Conservation (phyloP, 1,140 invertebrate species). For the Drosophila orena region DNA sequence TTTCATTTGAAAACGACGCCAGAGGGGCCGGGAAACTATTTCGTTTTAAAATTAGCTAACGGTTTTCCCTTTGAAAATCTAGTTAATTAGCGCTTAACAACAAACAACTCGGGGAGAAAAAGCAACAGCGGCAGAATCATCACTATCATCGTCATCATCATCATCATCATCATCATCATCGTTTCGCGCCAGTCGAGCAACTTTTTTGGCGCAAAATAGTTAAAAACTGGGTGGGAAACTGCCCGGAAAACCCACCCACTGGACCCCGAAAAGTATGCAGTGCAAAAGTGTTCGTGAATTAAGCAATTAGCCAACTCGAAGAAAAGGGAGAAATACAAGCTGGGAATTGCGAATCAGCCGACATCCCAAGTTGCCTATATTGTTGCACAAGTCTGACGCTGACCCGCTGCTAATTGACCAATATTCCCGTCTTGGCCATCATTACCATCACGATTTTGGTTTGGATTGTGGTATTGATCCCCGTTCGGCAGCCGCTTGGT, state of each 20-base stretch:
- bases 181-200: conserved; percentile 22
- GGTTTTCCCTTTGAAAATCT: conserved; percentile 56
- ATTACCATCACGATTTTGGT: conserved; percentile 6
- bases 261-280: conserved; percentile 28
- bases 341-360: conserved; percentile 45
- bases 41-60: conserved; percentile 68
- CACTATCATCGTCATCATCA: conserved; percentile 19
- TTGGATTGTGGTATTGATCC: conserved; percentile 9
- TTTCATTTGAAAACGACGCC: conserved; percentile 36
- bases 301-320: conserved; percentile 57
- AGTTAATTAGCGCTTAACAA: conserved; percentile 65
- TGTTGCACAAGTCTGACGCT: conserved; percentile 16
- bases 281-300: conserved; percentile 59
- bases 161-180: conserved; percentile 19
- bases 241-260: not conserved
- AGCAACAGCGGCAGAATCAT: conserved; percentile 20
- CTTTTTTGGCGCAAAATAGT: conserved; percentile 52
- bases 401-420: conserved; percentile 42
- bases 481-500: conserved; percentile 1
- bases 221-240: conserved; percentile 23
- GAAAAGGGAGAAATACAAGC: conserved; percentile 17
- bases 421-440: conserved; percentile 32
- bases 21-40: conserved; percentile 46
- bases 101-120: conserved; percentile 46
- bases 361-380: conserved; percentile 21